These are phyloP conservation scores for Crypturellus undulatus DNA, from an alignment of 2,113 vertebrate species.

Conservation along the genomic window DNA sequence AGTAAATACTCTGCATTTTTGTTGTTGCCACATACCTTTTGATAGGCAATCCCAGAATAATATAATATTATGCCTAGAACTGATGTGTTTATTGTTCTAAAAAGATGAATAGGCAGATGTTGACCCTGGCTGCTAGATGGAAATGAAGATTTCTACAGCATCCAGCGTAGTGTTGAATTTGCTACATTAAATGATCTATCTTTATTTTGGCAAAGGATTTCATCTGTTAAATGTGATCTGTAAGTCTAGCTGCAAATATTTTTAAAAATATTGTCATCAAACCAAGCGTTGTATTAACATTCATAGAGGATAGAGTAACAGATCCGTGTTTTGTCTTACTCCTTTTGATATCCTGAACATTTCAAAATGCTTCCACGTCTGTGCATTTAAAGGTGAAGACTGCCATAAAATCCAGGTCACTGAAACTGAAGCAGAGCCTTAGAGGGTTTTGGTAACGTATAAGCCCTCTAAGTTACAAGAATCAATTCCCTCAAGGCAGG, in stretches of 20 bases:
- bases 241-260: background rate
- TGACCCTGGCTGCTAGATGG: conserved; percentile 6
- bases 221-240: conserved; percentile 1
- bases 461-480: background rate
- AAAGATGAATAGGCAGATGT: conserved; percentile 36
- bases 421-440: background rate
- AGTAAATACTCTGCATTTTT: conserved; percentile 45
- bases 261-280: background rate
- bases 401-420: background rate
- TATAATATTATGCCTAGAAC: background rate
- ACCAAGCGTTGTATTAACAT: background rate
- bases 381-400: background rate
- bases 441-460: background rate
- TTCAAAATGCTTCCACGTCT: background rate
- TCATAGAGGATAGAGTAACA: background rate
- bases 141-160: conserved; percentile 4
- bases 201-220: background rate
- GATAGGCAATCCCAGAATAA: background rate
- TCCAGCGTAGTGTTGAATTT: background rate
- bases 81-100: conserved; percentile 10
- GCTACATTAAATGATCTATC: background rate
- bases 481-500: background rate
- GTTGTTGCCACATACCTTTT: conserved; percentile 27
- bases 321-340: background rate
- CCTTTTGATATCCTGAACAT: background rate